Evolutionary conservation across 2,113 vertebrate genomes (phyloP), one percentile per base, ranked within the genome.

Genomic region (Pelecanoides urinatrix): DNA sequence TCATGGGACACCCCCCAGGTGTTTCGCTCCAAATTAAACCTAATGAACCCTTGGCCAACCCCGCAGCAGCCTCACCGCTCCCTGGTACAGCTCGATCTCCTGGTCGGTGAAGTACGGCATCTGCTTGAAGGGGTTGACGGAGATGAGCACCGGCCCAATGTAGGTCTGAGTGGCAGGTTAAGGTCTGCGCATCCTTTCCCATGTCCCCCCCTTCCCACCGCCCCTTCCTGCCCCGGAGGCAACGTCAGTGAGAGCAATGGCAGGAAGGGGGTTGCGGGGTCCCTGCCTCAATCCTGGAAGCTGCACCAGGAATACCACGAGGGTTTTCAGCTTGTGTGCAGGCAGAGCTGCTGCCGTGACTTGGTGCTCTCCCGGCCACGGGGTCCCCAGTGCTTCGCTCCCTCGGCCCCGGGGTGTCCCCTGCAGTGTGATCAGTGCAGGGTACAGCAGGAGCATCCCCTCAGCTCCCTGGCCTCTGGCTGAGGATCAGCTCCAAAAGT

Each of bases 41-140:
- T 32, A 0, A 2, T 1, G 5, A 26, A 6, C 4, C 77, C 61
- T 11, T 1, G 22, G 38, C 21, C 3, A 1, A 7, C 10, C 47
- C 49, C 13, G 0, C n/a, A 32, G 91, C 76, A 42, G 62, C 75
- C 99, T 99, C 96, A 99, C 99, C 90, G 99, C 99, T 55, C 99
- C 99, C 98, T 99, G 99, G 97, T 99, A 99, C 50, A 99, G 97
- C 95, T 99, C 99, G 4, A 99, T 96, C 97, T 99, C 99, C 7
- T 98, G 97, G 88, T 99, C 99, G 0, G 99, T 99, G 97, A 99
- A 99, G 62, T 99, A 99, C 0, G 99, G 99, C 99, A 99, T 99
- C 98, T 99, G 99, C 96, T 99, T 99, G 97, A 99, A 99, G 7
- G 99, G 99, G 95, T 99, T 99, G 6, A 99, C 98, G 0, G 99